A percentile compares a stretch with the other conserved stretches of the same genome.
Evolutionary conservation across 2,113 vertebrate genomes (phyloP).

Genomic region (Aptenodytes patagonicus): DNA sequence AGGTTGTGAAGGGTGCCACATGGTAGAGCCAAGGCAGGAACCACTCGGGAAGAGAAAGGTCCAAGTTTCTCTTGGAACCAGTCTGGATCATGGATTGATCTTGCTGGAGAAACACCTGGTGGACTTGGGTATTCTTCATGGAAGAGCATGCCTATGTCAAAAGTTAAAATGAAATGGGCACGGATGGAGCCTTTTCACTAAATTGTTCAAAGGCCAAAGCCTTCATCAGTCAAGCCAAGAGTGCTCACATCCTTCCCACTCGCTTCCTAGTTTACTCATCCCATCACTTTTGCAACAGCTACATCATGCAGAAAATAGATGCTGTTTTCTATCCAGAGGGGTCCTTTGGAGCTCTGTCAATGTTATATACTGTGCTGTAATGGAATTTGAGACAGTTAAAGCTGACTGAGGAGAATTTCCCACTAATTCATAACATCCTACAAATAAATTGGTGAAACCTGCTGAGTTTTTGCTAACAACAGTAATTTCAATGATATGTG

Average conservation of each 20-base stretch:
- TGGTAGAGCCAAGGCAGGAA: not conserved
- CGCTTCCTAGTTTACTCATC: not conserved
- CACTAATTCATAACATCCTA: not conserved
- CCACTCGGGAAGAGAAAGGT: not conserved
- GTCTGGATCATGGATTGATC: not conserved
- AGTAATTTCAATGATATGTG: not conserved
- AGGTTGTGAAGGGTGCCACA: not conserved
- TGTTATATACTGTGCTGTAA: not conserved
- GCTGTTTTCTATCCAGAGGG: not conserved
- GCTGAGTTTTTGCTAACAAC: not conserved
- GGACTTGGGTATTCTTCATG: not conserved
- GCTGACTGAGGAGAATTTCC: not conserved
- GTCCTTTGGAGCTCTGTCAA: not conserved
- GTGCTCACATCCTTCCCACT: not conserved
- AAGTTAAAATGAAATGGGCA: not conserved
- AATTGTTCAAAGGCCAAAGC: not conserved
- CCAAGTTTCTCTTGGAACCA: not conserved
- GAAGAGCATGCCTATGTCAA: not conserved
- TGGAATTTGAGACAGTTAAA: not conserved
- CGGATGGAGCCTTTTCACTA: not conserved
- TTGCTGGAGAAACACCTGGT: not conserved
- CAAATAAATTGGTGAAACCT: not conserved
- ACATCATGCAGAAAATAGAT: not conserved
- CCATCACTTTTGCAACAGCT: not conserved
- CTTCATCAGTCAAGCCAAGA: not conserved